Base-by-base conservation (phyloP, 1,140 invertebrate species). In the Chrysopa pallens region DNA sequence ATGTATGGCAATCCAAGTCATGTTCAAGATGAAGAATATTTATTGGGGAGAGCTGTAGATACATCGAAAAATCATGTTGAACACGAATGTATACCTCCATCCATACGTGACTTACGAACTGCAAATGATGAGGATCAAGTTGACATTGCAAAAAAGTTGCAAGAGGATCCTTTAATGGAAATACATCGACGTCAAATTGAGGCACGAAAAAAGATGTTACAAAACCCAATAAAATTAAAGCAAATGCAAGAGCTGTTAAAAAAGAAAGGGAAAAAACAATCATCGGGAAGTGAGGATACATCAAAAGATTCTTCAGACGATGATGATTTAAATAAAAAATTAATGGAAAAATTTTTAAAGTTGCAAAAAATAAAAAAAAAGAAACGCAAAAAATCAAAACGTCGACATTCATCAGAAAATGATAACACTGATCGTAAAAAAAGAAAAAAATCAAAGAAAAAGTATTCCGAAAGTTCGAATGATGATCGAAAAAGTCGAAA, bases 211-310 rank as follows among this genome's bases (percentile, higher is more conserved):
- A 77, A 86, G 50, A 62, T 93, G 15, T 57, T 92, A 7, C 80
- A 87, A 50, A 94, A 93, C 73, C 88, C 89, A n/a, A 71, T 92
- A 0, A 87, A 86, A 60, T 64, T 91, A 47, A 86, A 87, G 51
- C 77, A 84, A 61, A 58, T 92, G 1, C 74, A 86, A 55, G 72
- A 84, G 53, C 64, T 88, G 52, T 72, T 91, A 50, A 65, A 74
- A 50, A 62, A 51, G 61, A 69, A 56, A 60, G 65, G 40, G 52
- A 63, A 48, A 55, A 59, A 52, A 66, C 67, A 47, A 4, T 33
- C 31, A 2, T 33, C 31, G 4, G 17, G 5, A 3, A 23, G 17
- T 23, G 17, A 23, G 45, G 72, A 73, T 53, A 50, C 59, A 1
- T 72, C 74, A 46, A 67, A 66, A 42, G 35, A 38, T n/a, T 42